Evolutionary conservation across 2,797 vertebrate genomes (phyloP).

Genomic region (Sebastes wilsoni): DNA sequence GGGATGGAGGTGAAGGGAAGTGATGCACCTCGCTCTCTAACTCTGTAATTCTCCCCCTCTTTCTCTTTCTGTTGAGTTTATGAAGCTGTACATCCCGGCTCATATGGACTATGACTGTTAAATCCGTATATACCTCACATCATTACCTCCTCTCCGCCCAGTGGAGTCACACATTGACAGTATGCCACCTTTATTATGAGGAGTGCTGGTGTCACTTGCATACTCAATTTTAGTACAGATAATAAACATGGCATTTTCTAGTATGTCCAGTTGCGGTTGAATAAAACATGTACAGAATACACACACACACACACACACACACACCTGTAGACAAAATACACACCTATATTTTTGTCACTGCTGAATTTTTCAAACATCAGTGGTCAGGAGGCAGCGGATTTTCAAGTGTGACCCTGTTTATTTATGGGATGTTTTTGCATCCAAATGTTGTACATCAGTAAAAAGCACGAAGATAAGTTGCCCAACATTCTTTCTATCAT

Average conservation of each 20-base stretch:
- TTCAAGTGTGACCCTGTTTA: background rate
- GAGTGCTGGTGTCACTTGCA: conserved; percentile 46
- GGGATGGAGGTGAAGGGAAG: conserved; percentile 38
- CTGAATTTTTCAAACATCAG: background rate
- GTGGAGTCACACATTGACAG: conserved; percentile 47
- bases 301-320: background rate
- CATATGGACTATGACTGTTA: conserved; percentile 66
- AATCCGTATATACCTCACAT: conserved; percentile 62
- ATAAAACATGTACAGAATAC: background rate
- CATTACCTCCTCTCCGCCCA: conserved; percentile 56
- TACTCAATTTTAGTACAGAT: conserved; percentile 40
- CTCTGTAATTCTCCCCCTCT: conserved; percentile 45
- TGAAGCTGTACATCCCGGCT: conserved; percentile 59
- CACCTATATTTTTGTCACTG: background rate
- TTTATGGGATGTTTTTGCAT: background rate
- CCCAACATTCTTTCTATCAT: background rate
- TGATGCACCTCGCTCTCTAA: conserved; percentile 43
- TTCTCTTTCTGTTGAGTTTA: conserved; percentile 55
- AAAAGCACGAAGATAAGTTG: background rate
- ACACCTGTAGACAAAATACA: background rate
- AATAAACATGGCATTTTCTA: conserved; percentile 26
- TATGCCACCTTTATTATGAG: conserved; percentile 52
- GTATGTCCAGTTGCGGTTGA: conserved; percentile 19
- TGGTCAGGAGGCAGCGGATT: background rate
- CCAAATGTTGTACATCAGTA: background rate